Base-by-base conservation (phyloP, 2,113 vertebrate species). In the Nothobranchius furzeri region DNA sequence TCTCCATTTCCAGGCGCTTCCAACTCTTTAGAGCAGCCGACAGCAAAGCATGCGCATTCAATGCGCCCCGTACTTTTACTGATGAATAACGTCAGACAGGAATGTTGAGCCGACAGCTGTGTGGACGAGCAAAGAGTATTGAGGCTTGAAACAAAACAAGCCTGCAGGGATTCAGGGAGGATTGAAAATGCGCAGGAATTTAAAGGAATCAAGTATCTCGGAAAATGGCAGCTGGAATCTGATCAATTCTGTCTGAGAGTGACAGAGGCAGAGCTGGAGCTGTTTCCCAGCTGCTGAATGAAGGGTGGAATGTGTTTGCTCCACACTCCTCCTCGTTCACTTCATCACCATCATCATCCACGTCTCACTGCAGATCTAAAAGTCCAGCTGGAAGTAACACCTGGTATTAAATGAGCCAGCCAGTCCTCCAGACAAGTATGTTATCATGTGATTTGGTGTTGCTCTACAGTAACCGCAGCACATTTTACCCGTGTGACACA, bases 301-400 rank as follows among this genome's bases (percentile, higher is more conserved):
- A 30, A 30, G 30, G 30, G 30, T 30, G 87, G 85, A 90, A 89
- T 90, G 90, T 81, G 74, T 8, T 43, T 4, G 51, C 45, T 64
- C 80, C 59, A 47, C 80, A 78, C 75, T 79, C 68, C 65, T 65
- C 73, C 60, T 46, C 68, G 54, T 20, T 69, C 50, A 14, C 77
- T n/a, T 68, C 73, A 55, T 68, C 76, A 68, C 79, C 78, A 46
- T 13, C 45, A 46, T 13, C 40, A 42, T 42, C 40, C 8, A 8
- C 3, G 40, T 3, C 40, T 9, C 40, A 42, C 8, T 42, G 30
- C 30, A 30, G 40, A 49, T 12, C 67, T 62, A n/a, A 1, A 9
- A 30, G 30, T 30, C 30, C 2, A 30, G 30, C 30, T 30, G 30
- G 30, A 30, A 30, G 4, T 30, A 30, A 30, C 30, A 30, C 30